Percentiles rank a stretch among this genome's conserved stretches.
Conservation (phyloP, 2,113 vertebrate genomes). For the Seriola aureovittata region DNA sequence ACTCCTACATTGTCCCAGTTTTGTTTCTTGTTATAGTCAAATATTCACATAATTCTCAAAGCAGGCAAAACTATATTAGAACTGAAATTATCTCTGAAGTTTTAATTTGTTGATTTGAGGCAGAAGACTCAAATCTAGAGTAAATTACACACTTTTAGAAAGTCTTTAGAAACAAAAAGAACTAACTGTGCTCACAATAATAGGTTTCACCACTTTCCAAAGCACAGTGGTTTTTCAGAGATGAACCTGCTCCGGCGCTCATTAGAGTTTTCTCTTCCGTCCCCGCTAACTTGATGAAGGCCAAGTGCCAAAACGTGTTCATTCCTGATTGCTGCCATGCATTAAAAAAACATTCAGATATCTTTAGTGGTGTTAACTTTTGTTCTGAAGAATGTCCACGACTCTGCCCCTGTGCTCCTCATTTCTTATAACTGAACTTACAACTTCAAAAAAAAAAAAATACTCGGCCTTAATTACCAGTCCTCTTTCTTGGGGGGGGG, state of each 20-base stretch:
- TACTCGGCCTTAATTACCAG: background rate
- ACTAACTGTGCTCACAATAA: background rate
- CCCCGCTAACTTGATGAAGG: constrained; percentile 36
- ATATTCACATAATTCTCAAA: too few relatives aligned
- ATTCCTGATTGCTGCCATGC: constrained; percentile 10
- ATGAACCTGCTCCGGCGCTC: constrained; percentile 3
- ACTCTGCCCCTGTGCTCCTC: background rate
- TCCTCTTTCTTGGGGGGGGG: constrained; percentile 1
- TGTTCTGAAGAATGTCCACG: background rate
- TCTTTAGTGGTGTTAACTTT: constrained; percentile 31
- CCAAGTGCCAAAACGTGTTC: constrained; percentile 43
- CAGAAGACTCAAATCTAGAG: background rate
- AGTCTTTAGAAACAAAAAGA: constrained; percentile 9
- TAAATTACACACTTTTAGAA: background rate
- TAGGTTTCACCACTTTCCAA: background rate
- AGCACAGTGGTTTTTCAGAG: constrained; percentile 5
- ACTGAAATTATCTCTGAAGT: too few relatives aligned
- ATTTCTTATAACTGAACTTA: background rate
- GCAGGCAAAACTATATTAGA: too few relatives aligned
- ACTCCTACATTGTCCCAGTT: too few relatives aligned
- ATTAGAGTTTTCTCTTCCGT: constrained; percentile 36
- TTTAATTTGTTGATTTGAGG: background rate
- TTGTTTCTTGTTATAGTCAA: too few relatives aligned
- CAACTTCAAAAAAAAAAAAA: background rate
- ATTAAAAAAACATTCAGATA: constrained; percentile 34